phyloP scores from a whole-genome alignment of 2,888 invertebrate genomes.

The Sylvicola fuscatus region DNA sequence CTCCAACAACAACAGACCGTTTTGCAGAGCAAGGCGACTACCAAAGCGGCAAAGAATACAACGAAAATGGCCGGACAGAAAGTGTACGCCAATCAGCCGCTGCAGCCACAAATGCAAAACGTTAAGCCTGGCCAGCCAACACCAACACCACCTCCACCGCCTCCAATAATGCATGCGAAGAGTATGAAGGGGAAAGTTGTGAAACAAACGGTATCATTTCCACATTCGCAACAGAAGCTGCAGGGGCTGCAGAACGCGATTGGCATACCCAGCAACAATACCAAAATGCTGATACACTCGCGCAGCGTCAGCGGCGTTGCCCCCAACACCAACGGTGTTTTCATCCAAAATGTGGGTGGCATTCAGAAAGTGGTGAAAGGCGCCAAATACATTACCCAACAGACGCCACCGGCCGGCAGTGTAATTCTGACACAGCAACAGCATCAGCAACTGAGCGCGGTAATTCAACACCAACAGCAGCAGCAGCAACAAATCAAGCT shows the following conservation, averaged over 20 bases:
- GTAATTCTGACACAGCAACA: not conserved
- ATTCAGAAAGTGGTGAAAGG: too few species aligned
- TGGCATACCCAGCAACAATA: slow-evolving; percentile 12
- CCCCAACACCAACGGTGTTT: not conserved
- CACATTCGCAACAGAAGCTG: slow-evolving; percentile 8
- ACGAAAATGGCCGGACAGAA: too few species aligned
- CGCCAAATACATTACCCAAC: too few species aligned
- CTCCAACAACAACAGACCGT: too few species aligned
- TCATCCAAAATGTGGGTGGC: too few species aligned
- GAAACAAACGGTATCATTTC: not conserved
- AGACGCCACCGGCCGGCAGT: slow-evolving; percentile 4
- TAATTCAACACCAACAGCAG: slow-evolving; percentile 1
- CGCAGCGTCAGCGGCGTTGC: not conserved
- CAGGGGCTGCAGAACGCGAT: slow-evolving; percentile 12
- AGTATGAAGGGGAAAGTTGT: too few species aligned
- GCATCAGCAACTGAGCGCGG: not conserved
- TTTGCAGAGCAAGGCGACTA: too few species aligned
- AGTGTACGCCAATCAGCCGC: too few species aligned
- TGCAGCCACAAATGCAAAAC: slow-evolving; percentile 4
- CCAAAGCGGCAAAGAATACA: too few species aligned
- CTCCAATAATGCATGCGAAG: too few species aligned
- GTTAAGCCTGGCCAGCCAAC: slow-evolving; percentile 6
- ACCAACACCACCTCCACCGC: slow-evolving; percentile 9
- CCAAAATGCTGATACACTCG: slow-evolving; percentile 9
- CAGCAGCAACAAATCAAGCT: slow-evolving; percentile 1